phyloP scores from a whole-genome alignment of 2,888 invertebrate genomes.

The Hirudinaria manillensis region DNA sequence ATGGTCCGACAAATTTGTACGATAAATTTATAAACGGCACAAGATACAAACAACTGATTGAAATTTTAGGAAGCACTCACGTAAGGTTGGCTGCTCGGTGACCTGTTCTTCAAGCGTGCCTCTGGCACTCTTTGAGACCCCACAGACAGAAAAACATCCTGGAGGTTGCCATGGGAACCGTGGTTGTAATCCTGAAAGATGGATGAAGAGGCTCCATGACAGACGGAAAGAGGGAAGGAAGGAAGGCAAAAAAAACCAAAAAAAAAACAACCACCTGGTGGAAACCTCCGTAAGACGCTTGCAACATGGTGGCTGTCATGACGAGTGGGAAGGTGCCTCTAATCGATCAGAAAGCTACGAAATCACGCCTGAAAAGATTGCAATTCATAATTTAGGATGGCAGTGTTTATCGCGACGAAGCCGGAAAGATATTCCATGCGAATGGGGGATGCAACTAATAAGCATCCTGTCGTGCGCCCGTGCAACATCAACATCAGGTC shows the following conservation, averaged over 20 bases:
- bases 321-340: too few relatives aligned
- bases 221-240: background rate
- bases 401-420: background rate
- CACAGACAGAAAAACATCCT: background rate
- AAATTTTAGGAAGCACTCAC: background rate
- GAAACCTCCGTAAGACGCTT: background rate
- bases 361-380: too few relatives aligned
- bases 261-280: background rate
- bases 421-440: background rate
- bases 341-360: too few relatives aligned
- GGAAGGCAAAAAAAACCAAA: too few relatives aligned
- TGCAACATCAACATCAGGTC: background rate
- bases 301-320: slow-evolving; percentile 8
- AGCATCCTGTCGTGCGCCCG: background rate
- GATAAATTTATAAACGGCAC: too few relatives aligned
- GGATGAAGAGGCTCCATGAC: too few relatives aligned
- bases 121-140: background rate
- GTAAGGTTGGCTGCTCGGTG: slow-evolving; percentile 4
- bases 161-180: background rate
- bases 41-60: background rate
- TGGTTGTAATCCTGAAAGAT: slow-evolving; percentile 12
- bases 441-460: slow-evolving; percentile 7
- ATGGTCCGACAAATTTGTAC: too few relatives aligned
- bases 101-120: background rate
- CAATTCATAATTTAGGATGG: background rate